Conservation (phyloP, 2,888 invertebrate genomes). For the Lasioglossum malachurum region DNA sequence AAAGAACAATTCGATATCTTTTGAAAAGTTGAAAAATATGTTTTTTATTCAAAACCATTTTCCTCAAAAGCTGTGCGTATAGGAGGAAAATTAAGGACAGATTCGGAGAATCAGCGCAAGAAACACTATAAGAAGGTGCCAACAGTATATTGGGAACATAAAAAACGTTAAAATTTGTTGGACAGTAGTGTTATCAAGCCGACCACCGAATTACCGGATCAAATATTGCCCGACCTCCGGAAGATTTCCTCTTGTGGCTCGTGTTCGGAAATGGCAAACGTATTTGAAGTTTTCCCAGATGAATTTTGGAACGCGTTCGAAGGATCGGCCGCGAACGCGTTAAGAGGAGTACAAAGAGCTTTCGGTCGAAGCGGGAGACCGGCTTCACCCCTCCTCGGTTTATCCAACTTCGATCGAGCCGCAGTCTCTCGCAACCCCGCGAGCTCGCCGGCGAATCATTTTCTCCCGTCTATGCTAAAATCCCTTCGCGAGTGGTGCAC, state of each 20-base stretch:
- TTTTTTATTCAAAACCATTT: too few species aligned
- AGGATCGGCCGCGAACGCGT: background rate
- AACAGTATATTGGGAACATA: too few species aligned
- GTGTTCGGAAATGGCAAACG: background rate
- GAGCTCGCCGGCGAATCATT: slow-evolving; percentile 22
- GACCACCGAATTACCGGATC: too few species aligned
- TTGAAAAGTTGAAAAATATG: too few species aligned
- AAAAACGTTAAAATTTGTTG: too few species aligned
- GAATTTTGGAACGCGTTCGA: background rate
- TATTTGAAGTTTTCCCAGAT: background rate
- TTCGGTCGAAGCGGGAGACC: background rate
- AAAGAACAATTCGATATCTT: too few species aligned
- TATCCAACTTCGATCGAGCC: slow-evolving; percentile 18
- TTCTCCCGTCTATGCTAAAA: slow-evolving; percentile 32
- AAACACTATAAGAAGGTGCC: too few species aligned
- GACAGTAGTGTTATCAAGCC: too few species aligned
- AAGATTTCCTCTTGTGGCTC: background rate
- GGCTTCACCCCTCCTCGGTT: background rate
- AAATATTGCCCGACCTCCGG: too few species aligned
- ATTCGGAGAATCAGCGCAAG: too few species aligned
- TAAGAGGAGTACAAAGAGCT: background rate
- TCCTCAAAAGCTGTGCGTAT: too few species aligned
- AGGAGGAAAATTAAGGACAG: too few species aligned
- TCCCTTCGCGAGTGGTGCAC: slow-evolving; percentile 30
- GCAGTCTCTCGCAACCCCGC: background rate